These are phyloP conservation scores for Biston stratarius DNA, from an alignment of 2,888 invertebrate species.

Conservation along the genomic window DNA sequence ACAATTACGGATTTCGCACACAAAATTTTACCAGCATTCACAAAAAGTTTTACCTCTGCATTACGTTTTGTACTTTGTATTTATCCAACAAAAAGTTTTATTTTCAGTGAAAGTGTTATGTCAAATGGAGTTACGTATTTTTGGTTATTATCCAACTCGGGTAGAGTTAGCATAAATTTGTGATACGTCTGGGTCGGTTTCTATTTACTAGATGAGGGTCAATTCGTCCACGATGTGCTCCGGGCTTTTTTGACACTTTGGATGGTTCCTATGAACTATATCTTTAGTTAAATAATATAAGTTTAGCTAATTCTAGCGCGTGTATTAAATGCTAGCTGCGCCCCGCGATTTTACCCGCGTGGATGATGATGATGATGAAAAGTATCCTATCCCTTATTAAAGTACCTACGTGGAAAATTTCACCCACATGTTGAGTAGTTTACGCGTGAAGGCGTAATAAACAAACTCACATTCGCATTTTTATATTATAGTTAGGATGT, in stretches of 20 bases:
- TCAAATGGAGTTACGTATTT: slow-evolving; percentile 23
- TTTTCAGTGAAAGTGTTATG: slow-evolving; percentile 26
- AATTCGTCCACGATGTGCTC: slow-evolving; percentile 16
- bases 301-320: too few species aligned
- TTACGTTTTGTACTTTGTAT: slow-evolving; percentile 11
- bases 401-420: too few species aligned
- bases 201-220: slow-evolving; percentile 31
- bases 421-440: too few species aligned
- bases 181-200: slow-evolving; percentile 31
- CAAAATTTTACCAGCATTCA: slow-evolving; percentile 10
- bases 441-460: too few species aligned
- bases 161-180: slow-evolving; percentile 31
- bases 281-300: background rate
- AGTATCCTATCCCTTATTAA: too few species aligned
- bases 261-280: slow-evolving; percentile 2
- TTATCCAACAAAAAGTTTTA: slow-evolving; percentile 27
- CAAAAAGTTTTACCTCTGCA: slow-evolving; percentile 8
- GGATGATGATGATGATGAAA: too few species aligned
- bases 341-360: too few species aligned
- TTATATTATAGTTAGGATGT: too few species aligned
- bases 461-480: too few species aligned
- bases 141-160: slow-evolving; percentile 24
- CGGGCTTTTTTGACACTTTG: slow-evolving; percentile 25
- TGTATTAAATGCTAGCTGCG: too few species aligned
- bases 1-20: slow-evolving; percentile 17